Evolutionary conservation across 2,797 vertebrate genomes (phyloP), one percentile per base, ranked within the genome.

Genomic region (Rhinatrema bivittatum): DNA sequence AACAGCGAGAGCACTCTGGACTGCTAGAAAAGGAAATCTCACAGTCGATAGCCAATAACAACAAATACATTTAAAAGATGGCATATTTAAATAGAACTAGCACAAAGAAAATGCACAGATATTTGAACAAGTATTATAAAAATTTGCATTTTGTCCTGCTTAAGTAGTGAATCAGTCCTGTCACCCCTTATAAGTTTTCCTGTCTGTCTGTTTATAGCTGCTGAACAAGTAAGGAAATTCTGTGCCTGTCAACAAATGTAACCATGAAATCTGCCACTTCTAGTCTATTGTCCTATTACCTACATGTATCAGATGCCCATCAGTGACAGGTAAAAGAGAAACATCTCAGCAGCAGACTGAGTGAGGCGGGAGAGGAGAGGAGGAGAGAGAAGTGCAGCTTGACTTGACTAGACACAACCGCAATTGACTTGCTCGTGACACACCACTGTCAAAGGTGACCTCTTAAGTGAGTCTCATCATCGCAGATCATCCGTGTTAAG

Each of bases 341-440:
- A 19, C 1, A 7, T 47, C 68, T 18, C 37, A 50, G 40, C 13
- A 46, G 28, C 60, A 43, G 16, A 18, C 2, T n/a, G n/a, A n/a
- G n/a, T n/a, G n/a, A n/a, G n/a, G n/a, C n/a, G n/a, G 8, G 38
- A 51, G 49, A n/a, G n/a, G n/a, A n/a, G n/a, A n/a, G n/a, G n/a
- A n/a, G n/a, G n/a, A n/a, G n/a, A n/a, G n/a, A n/a, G 41, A 42
- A 1, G 23, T 9, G 10, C 42, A 50, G 55, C 34, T 35, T 29
- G 11, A 54, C 48, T 47, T 34, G n/a, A n/a, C 43, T 30, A 39
- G 12, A 18, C 1, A 3, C 17, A 3, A 30, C 1, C 0, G 45
- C n/a, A 46, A 52, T 9, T 52, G 62, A 50, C 65, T 51, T 7
- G n/a, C 41, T 50, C 22, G 14, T 17, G 55, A 60, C 51, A 13